Evolutionary conservation across 2,888 invertebrate species (phyloP), one percentile per base, ranked within the genome.

Genomic region (Cheiracanthium punctorium): DNA sequence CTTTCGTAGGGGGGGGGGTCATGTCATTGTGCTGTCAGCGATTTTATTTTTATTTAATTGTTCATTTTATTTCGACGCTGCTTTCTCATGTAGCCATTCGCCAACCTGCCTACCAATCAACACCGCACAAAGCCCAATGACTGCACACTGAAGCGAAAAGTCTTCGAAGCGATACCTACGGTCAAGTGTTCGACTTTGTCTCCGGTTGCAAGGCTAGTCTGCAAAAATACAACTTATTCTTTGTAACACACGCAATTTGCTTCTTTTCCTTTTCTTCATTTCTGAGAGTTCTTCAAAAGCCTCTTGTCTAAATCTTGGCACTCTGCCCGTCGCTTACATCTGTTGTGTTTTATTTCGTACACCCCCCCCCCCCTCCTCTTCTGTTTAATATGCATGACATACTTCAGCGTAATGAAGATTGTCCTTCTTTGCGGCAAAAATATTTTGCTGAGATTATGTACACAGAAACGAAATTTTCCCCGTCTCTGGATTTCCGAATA

Each of bases 241-340:
- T 58, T 58, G 58, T 58, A 24, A 24, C 12, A 7, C 20, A 24
- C 58, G 4, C 37, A 58, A 24, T 24, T 24, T 24, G 4, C 7
- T 58, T 58, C 17, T 12, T 17, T 12, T 30, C 24, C 17, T 29
- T 65, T 65, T 41, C 10, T 41, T 70, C 41, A 33, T 24, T 37
- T 24, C 70, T 70, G 1, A 28, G 20, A 48, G 43, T 30, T 67
- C 69, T 73, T 74, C 17, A 69, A 67, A 81, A 81, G 74, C 52
- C 29, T 74, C 52, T 81, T 74, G 69, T 69, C 20, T 32, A 37
- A 37, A 33, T 28, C 65, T 74, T 81, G 81, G 81, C 81, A 74
- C 48, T 52, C 24, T 81, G 73, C 73, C 80, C 72, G 65, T 24
- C 33, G 30, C 7, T 65, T n/a, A n/a, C 32, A 73, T 64, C 52